phyloP scores from a whole-genome alignment of 2,888 invertebrate genomes.

The Pyrrhosoma nymphula region DNA sequence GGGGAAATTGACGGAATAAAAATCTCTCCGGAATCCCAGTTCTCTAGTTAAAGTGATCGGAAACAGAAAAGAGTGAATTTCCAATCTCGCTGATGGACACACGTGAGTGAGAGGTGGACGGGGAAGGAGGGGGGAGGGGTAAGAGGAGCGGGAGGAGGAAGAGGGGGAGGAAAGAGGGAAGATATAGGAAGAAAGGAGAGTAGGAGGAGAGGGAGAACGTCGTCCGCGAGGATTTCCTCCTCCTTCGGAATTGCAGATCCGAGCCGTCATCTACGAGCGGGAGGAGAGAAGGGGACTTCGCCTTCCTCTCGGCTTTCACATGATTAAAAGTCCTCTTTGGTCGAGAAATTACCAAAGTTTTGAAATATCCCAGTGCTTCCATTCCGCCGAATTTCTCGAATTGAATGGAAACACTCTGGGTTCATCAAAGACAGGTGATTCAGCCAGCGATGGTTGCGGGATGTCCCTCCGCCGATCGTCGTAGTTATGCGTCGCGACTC shows the following conservation, averaged over 20 bases:
- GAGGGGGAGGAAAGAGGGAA: not conserved
- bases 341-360: constrained; percentile 51
- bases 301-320: constrained; percentile 8
- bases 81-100: constrained; percentile 32
- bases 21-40: not conserved
- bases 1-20: not conserved
- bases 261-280: not conserved
- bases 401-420: constrained; percentile 40
- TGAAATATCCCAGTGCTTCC: constrained; percentile 40
- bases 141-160: not conserved
- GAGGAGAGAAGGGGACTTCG: not conserved
- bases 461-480: constrained; percentile 38
- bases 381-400: constrained; percentile 23
- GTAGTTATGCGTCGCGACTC: not conserved
- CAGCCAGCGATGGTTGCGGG: constrained; percentile 15
- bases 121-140: not conserved
- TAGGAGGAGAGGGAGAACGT: not conserved
- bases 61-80: not conserved
- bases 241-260: not conserved
- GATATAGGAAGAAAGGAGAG: not conserved
- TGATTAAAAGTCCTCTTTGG: constrained; percentile 47
- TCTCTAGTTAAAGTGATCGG: constrained; percentile 25
- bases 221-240: not conserved
- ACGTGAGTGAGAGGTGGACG: not conserved
- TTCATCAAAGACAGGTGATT: constrained; percentile 38